Evolutionary conservation across 2,888 invertebrate genomes (phyloP).

Genomic region (Sycophila texana): DNA sequence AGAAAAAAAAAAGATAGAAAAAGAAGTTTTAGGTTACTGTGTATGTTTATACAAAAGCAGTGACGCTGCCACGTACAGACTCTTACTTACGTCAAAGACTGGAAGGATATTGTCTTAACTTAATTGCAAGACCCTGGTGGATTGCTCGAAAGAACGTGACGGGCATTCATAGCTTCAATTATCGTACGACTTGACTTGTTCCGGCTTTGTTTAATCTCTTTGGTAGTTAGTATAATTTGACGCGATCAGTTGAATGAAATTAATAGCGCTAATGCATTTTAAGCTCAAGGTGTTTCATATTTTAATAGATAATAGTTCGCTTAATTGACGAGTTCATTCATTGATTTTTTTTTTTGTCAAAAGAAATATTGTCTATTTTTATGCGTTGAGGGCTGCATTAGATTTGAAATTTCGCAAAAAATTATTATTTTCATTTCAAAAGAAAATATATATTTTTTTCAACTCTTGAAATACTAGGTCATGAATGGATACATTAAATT

Average conservation of each 20-base stretch:
- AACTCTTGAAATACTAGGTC: too few relatives aligned
- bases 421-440: too few relatives aligned
- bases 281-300: background rate
- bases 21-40: background rate
- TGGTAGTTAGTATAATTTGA: constrained; percentile 19
- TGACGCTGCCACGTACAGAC: constrained; percentile 22
- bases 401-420: too few relatives aligned
- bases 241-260: constrained; percentile 20
- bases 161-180: constrained; percentile 48
- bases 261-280: background rate
- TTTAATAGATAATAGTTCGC: too few relatives aligned
- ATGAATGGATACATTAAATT: too few relatives aligned
- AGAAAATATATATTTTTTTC: too few relatives aligned
- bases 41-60: background rate
- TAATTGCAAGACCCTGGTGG: constrained; percentile 47
- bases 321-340: too few relatives aligned
- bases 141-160: constrained; percentile 53
- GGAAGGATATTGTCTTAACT: constrained; percentile 55
- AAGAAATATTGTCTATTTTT: too few relatives aligned
- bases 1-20: background rate
- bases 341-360: too few relatives aligned
- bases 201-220: constrained; percentile 14
- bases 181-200: constrained; percentile 36
- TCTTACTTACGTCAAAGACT: constrained; percentile 41
- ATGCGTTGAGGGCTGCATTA: too few relatives aligned